A percentile compares a stretch with the other conserved stretches of the same genome.
Evolutionary conservation across 2,888 invertebrate species (phyloP).

Genomic region (Lordiphosa andalusiaca): DNA sequence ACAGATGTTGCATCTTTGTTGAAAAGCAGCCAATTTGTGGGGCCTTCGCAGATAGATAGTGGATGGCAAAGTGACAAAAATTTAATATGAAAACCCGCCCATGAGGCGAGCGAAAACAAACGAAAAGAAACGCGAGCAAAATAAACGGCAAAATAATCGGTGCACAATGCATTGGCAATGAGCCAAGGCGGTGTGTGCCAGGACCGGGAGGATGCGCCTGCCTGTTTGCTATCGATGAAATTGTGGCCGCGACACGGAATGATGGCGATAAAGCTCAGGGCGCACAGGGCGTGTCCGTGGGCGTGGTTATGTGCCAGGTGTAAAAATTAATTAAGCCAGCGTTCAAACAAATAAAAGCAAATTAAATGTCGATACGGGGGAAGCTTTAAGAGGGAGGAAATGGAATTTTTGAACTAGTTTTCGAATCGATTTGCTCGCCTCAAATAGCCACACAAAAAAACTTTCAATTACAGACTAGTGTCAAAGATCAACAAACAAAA

Average conservation of each 20-base stretch:
- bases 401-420: conserved; percentile 30
- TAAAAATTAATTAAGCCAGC: conserved; percentile 70
- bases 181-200: conserved; percentile 45
- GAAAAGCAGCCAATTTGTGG: conserved; percentile 78
- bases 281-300: conserved; percentile 18
- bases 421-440: conserved; percentile 32
- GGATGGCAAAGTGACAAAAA: conserved; percentile 78
- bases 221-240: conserved; percentile 66
- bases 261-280: conserved; percentile 39
- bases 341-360: conserved; percentile 14
- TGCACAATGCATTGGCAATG: conserved; percentile 76
- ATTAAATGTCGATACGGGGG: conserved; percentile 48
- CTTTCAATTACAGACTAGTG: conserved; percentile 67
- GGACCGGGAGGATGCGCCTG: conserved; percentile 12
- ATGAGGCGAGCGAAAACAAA: conserved; percentile 10
- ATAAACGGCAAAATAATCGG: conserved; percentile 77
- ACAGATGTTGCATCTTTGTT: conserved; percentile 63
- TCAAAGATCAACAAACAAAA: conserved; percentile 68
- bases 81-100: conserved; percentile 59
- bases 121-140: conserved; percentile 53
- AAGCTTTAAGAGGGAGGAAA: conserved; percentile 25
- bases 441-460: conserved; percentile 37
- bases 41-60: conserved; percentile 44
- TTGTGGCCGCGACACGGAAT: conserved; percentile 56
- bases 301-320: conserved; percentile 22